Percentiles rank a stretch among this genome's conserved stretches.
Conservation (phyloP, 2,797 vertebrate species). For the Morelia viridis region DNA sequence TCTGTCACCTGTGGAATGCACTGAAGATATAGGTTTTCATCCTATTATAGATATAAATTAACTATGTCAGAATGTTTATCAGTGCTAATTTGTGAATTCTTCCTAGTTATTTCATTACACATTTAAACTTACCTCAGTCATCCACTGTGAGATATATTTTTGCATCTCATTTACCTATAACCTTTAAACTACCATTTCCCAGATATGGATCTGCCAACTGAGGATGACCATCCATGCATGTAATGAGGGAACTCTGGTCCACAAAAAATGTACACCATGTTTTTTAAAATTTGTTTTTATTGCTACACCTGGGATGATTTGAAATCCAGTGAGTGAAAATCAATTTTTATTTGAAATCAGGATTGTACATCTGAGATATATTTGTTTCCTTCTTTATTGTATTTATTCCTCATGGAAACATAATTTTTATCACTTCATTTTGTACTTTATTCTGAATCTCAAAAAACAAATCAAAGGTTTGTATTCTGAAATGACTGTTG, state of each 20-base stretch:
- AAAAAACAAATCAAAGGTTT: not conserved
- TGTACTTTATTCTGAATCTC: not conserved
- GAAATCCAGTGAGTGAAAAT: not conserved
- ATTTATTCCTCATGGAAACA: not conserved
- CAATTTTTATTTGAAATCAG: too few relatives aligned
- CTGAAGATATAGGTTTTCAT: not conserved
- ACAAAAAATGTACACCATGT: not conserved
- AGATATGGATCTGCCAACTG: not conserved
- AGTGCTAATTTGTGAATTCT: not conserved
- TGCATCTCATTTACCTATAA: not conserved
- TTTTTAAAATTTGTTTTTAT: not conserved
- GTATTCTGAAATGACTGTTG: not conserved
- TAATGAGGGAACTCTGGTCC: not conserved
- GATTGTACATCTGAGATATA: not conserved
- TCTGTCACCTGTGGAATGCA: not conserved
- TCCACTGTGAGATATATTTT: not conserved
- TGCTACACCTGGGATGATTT: not conserved
- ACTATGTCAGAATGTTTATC: not conserved
- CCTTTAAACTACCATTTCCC: not conserved
- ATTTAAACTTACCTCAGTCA: not conserved
- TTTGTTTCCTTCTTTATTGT: not conserved
- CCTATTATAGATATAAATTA: not conserved
- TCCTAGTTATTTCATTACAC: not conserved
- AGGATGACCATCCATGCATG: not conserved
- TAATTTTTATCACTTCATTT: not conserved